phyloP scores from a whole-genome alignment of 2,113 vertebrate species.

The Corythornis vintsioides region DNA sequence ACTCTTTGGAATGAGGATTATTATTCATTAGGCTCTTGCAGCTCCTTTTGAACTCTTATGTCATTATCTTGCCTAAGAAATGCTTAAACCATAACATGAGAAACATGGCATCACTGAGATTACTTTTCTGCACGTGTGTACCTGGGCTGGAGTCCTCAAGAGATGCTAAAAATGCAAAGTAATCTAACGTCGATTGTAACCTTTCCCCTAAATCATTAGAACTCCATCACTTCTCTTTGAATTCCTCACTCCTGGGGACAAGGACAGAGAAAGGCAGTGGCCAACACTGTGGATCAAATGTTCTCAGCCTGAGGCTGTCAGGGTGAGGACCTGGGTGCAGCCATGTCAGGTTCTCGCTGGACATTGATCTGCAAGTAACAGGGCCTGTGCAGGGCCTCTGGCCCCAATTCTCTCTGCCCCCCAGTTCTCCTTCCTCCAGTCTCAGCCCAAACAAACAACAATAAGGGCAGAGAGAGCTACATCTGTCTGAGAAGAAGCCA shows the following conservation, averaged over 20 bases:
- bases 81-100: background rate
- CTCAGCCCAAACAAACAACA: background rate
- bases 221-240: background rate
- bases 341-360: too few relatives aligned
- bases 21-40: constrained; percentile 8
- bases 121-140: background rate
- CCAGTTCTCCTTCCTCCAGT: background rate
- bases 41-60: constrained; percentile 4
- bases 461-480: background rate
- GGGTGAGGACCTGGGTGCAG: too few relatives aligned
- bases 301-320: background rate
- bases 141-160: background rate
- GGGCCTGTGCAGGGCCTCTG: background rate
- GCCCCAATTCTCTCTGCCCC: background rate
- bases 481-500: background rate
- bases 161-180: background rate
- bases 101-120: background rate
- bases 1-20: background rate
- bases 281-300: background rate
- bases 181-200: background rate
- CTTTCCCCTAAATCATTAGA: background rate
- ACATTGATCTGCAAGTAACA: too few relatives aligned
- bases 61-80: background rate
- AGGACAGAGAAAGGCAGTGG: background rate
- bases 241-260: background rate